Evolutionary conservation across 1,140 invertebrate species (phyloP).

Genomic region (Drosophila busckii): DNA sequence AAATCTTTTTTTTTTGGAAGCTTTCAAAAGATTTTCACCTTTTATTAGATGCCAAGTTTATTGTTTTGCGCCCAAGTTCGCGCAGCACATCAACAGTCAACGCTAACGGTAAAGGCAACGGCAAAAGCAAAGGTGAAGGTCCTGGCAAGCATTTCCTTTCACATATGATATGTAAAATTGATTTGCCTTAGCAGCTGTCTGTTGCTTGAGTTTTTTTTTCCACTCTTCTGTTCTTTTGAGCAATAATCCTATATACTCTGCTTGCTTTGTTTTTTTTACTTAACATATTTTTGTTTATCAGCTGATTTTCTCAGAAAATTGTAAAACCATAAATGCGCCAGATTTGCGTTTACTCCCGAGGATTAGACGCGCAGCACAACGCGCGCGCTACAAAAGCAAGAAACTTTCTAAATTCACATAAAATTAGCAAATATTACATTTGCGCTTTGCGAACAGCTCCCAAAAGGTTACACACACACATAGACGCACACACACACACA

Average conservation of each 20-base stretch:
- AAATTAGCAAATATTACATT: slow-evolving; percentile 78
- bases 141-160: not conserved
- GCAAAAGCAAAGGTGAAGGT: slow-evolving; percentile 16
- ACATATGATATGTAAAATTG: slow-evolving; percentile 62
- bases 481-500: slow-evolving; percentile 22
- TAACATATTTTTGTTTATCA: slow-evolving; percentile 12
- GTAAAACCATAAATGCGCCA: slow-evolving; percentile 73
- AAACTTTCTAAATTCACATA: slow-evolving; percentile 73
- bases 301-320: slow-evolving; percentile 43
- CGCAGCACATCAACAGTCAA: slow-evolving; percentile 38
- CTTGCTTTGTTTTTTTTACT: slow-evolving; percentile 31
- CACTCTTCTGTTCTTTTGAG: slow-evolving; percentile 63
- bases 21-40: slow-evolving; percentile 74
- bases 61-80: slow-evolving; percentile 67
- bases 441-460: slow-evolving; percentile 62
- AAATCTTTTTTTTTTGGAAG: slow-evolving; percentile 61
- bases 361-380: slow-evolving; percentile 36
- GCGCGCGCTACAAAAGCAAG: not conserved
- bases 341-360: slow-evolving; percentile 71
- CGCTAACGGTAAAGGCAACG: slow-evolving; percentile 56
- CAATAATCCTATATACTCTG: slow-evolving; percentile 69
- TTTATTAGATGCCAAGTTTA: slow-evolving; percentile 74
- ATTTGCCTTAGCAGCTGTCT: slow-evolving; percentile 49
- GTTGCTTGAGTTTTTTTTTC: slow-evolving; percentile 28
- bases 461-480: slow-evolving; percentile 62